These are phyloP conservation scores for Mastomys coucha DNA, from an alignment of 2,113 vertebrate genomes.

Conservation along the genomic window DNA sequence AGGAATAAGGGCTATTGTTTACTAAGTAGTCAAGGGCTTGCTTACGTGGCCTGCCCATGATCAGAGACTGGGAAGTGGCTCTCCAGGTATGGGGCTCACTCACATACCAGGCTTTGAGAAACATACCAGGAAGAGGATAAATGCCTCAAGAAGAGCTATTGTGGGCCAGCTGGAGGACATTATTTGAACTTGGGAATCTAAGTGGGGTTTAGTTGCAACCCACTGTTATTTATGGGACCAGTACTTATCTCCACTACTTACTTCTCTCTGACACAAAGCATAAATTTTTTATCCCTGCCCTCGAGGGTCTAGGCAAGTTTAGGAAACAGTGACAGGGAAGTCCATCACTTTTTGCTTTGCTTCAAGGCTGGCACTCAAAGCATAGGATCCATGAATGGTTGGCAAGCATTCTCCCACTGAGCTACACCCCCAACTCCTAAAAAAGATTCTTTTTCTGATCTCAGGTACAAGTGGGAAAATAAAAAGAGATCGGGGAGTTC, in stretches of 20 bases:
- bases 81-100: background rate
- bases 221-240: background rate
- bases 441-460: background rate
- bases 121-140: background rate
- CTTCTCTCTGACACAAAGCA: background rate
- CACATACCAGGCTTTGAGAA: background rate
- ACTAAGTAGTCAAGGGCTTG: background rate
- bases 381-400: background rate
- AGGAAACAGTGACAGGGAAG: background rate
- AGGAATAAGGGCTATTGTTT: background rate
- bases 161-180: background rate
- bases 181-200: background rate
- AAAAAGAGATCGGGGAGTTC: background rate
- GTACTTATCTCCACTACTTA: background rate
- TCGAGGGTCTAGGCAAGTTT: background rate
- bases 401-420: background rate
- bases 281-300: background rate
- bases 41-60: background rate
- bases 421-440: background rate
- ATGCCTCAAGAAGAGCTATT: background rate
- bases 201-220: background rate
- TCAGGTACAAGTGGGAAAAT: background rate
- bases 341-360: background rate
- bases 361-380: background rate
- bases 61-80: background rate